Conservation (phyloP, 2,797 vertebrate species). For the Loris lydekkerianus region DNA sequence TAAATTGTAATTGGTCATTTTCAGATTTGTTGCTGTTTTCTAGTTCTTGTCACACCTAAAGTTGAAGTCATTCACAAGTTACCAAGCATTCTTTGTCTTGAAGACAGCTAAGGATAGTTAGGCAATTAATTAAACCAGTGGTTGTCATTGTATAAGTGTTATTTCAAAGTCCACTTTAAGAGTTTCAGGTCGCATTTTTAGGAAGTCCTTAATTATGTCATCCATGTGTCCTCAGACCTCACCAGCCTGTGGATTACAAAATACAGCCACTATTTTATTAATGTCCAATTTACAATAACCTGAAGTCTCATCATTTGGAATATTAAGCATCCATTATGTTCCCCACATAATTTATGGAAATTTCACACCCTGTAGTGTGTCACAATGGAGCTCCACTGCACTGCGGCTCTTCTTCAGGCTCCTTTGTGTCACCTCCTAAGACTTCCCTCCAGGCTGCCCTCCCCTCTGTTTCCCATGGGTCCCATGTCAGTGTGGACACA, state of each 20-base stretch:
- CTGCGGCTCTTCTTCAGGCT: background rate
- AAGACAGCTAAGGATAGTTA: constrained; percentile 38
- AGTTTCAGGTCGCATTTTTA: constrained; percentile 53
- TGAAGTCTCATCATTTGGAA: background rate
- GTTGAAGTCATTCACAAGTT: constrained; percentile 54
- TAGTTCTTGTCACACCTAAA: background rate
- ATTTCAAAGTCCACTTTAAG: constrained; percentile 44
- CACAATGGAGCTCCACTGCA: background rate
- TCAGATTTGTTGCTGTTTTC: constrained; percentile 47
- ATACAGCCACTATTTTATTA: background rate
- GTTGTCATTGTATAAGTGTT: constrained; percentile 43
- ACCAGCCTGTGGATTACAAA: background rate
- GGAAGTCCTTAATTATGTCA: constrained; percentile 43
- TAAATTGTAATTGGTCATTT: constrained; percentile 38
- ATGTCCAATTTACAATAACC: background rate
- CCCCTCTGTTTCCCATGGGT: background rate
- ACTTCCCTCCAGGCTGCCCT: background rate
- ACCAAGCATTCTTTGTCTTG: constrained; percentile 8
- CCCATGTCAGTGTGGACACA: background rate
- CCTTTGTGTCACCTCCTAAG: background rate
- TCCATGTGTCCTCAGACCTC: constrained; percentile 31
- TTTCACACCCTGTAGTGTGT: background rate
- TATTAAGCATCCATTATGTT: background rate
- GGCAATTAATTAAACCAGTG: constrained; percentile 48
- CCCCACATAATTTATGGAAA: background rate